Percentiles rank a stretch among this genome's conserved stretches.
Conservation (phyloP, 2,888 invertebrate genomes). For the Trypoxylon attenuatum region DNA sequence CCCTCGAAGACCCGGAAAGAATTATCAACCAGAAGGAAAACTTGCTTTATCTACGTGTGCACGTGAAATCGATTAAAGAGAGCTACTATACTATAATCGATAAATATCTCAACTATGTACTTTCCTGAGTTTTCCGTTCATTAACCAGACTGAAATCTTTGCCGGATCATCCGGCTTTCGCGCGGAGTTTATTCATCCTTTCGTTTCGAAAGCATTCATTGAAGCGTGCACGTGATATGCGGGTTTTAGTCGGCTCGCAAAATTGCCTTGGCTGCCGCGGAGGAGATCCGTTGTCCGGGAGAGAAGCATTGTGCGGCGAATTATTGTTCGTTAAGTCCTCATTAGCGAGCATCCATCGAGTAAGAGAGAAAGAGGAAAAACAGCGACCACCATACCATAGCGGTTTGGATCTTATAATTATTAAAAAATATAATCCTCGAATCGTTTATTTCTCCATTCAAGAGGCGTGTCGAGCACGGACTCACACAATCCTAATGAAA, state of each 20-base stretch:
- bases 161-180: slow-evolving; percentile 4
- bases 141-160: background rate
- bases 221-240: background rate
- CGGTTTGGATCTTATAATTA: background rate
- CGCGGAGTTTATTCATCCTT: slow-evolving; percentile 11
- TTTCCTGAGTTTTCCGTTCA: background rate
- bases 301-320: background rate
- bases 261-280: background rate
- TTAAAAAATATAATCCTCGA: background rate
- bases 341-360: background rate
- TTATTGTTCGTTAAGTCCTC: slow-evolving; percentile 5
- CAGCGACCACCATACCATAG: too few relatives aligned
- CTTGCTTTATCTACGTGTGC: too few relatives aligned
- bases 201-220: slow-evolving; percentile 16
- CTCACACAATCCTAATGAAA: background rate
- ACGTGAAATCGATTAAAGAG: too few relatives aligned
- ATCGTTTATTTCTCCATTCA: too few relatives aligned
- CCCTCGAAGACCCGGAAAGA: background rate
- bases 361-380: background rate
- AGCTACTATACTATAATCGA: too few relatives aligned
- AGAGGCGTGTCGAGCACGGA: too few relatives aligned
- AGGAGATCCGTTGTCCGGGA: background rate
- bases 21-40: too few relatives aligned
- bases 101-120: too few relatives aligned
- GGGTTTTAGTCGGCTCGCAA: background rate